Evolutionary conservation across 2,113 vertebrate genomes (phyloP).

Genomic region (Callaeas wilsoni): DNA sequence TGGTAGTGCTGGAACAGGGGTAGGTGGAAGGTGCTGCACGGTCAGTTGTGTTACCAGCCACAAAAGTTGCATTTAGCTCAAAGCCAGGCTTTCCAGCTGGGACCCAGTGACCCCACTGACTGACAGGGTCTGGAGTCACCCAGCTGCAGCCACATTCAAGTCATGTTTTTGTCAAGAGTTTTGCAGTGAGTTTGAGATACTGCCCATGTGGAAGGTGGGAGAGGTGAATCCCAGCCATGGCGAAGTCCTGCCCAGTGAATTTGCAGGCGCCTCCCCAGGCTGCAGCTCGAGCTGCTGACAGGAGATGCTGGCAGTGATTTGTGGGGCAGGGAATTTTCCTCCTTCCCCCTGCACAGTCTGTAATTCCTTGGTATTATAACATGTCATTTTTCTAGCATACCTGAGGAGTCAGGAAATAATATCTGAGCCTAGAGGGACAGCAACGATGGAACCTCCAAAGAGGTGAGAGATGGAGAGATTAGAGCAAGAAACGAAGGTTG

Average conservation of each 20-base stretch:
- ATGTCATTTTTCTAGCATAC: background rate
- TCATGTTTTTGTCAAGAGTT: background rate
- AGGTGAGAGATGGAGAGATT: background rate
- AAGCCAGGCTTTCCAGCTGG: background rate
- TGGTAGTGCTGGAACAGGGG: background rate
- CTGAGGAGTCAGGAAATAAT: background rate
- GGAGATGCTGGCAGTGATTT: background rate
- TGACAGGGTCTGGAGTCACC: background rate
- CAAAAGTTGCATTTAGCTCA: background rate
- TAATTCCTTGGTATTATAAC: background rate
- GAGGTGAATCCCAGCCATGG: background rate
- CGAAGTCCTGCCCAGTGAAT: rapidly evolving
- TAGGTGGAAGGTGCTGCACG: rapidly evolving
- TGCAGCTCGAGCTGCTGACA: background rate
- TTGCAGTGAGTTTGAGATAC: background rate
- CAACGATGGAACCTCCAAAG: background rate
- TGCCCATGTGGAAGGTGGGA: background rate
- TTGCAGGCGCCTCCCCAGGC: background rate
- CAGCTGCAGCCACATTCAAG: background rate
- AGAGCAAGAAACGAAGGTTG: background rate
- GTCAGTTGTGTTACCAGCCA: background rate
- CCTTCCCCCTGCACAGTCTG: background rate
- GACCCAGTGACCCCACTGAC: rapidly evolving
- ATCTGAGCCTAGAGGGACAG: background rate
- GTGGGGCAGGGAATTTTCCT: background rate